Base-by-base conservation (phyloP, 2,888 invertebrate genomes). In the Meiosimyza decipiens region DNA sequence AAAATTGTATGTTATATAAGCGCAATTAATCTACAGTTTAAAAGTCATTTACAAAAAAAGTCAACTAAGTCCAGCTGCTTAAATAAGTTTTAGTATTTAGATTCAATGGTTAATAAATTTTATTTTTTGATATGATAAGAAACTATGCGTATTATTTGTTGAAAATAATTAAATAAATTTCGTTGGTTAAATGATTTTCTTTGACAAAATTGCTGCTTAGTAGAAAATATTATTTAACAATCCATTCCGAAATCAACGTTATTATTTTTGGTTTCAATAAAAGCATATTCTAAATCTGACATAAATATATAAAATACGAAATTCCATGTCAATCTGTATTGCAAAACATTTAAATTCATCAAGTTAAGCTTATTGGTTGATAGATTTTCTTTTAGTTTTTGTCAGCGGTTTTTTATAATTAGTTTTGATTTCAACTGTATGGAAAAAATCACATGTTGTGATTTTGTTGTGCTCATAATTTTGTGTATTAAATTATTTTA, bases 401-500 rank as follows among this genome's bases (percentile, higher is more conserved):
- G 75, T 78, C 69, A 78, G 79, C 77, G 80, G 77, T 77, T 74
- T 82, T 73, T 76, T 79, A 74, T 75, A 51, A 47, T 52, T 70
- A 50, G 51, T 60, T 60, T 52, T 70, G 62, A 70, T 70, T 60
- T 52, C 22, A 66, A 62, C 63, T 55, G 62, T 66, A 40, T 40
- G 15, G 7, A 55, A 55, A 55, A 55, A 22, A 55, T 22, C 16
- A 55, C 16, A 2, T 51, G 18, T 18, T 22, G 22, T 13, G 13
- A 18, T 68, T 16, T 47, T 64, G 18, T 49, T n/a, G 50, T 72
- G 60, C 66, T 72, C 67, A 52, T 47, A 40, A 62, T 13, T 40
- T 18, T 60, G 5, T 54, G 22, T 63, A 33, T 18, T 66, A 47
- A 66, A 55, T 73, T 74, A 77, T 73, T 74, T 77, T 70, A 71